These are phyloP conservation scores for Mylabris phalerata DNA, from an alignment of 1,140 invertebrate species.

Conservation along the genomic window DNA sequence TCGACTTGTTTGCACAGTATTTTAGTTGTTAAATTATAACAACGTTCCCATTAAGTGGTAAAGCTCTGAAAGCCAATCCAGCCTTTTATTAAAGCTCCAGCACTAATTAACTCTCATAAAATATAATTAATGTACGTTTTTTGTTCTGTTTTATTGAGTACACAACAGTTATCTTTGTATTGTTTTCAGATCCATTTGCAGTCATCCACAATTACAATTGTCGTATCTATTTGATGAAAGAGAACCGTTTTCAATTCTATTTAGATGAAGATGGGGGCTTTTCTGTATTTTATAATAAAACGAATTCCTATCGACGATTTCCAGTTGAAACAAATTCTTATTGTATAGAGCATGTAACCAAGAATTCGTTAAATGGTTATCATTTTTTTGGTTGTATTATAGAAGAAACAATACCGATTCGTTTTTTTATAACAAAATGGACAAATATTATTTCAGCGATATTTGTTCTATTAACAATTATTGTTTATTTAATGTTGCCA, in stretches of 20 bases:
- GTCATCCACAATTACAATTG: slow-evolving; percentile 7
- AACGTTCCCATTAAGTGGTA: no score
- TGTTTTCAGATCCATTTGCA: slow-evolving; percentile 19
- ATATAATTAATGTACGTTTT: no score
- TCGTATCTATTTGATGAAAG: no score
- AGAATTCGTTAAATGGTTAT: slow-evolving; percentile 13
- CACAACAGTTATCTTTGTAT: no score
- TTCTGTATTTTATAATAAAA: slow-evolving; percentile 1
- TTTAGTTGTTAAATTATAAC: no score
- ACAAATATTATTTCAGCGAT: slow-evolving; percentile 25
- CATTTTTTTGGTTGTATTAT: slow-evolving; percentile 2
- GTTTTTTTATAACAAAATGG: slow-evolving; percentile 22
- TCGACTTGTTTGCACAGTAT: no score
- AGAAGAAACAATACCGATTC: slow-evolving; percentile 8
- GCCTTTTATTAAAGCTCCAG: no score
- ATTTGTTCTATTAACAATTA: slow-evolving; percentile 27
- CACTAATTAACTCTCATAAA: no score
- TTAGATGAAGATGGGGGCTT: background rate
- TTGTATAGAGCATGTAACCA: slow-evolving; percentile 24
- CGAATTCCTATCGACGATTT: background rate
- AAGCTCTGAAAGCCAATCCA: no score
- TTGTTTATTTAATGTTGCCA: slow-evolving; percentile 24
- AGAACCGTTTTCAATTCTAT: slow-evolving; percentile 1
- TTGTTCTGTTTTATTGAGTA: no score
- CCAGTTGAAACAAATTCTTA: slow-evolving; percentile 14